phyloP scores from a whole-genome alignment of 2,113 vertebrate species.

The Aphelocoma coerulescens region DNA sequence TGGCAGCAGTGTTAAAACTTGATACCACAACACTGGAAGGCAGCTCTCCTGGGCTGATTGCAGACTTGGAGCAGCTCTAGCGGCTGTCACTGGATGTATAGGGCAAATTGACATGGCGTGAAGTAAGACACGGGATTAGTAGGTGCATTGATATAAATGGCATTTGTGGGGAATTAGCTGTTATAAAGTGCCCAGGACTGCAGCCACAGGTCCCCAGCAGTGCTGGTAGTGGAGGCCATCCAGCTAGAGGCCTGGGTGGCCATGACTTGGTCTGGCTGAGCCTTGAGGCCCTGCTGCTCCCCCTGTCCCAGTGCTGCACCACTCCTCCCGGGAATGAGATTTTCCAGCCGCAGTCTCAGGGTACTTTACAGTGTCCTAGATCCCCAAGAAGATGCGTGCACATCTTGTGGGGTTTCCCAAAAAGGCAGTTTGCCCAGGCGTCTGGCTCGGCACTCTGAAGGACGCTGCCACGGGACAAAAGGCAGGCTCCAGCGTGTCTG shows the following conservation, averaged over 20 bases:
- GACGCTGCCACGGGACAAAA: not conserved
- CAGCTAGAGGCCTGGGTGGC: not conserved
- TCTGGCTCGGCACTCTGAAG: not conserved
- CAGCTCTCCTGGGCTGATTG: not conserved
- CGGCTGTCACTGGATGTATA: not conserved
- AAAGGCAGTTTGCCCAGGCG: not conserved
- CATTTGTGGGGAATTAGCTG: not conserved
- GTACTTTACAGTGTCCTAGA: not conserved
- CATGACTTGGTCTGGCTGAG: not conserved
- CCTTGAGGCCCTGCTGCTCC: not conserved
- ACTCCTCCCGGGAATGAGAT: not conserved
- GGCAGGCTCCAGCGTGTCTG: not conserved
- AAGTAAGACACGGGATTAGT: not conserved
- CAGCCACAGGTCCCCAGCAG: not conserved
- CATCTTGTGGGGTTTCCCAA: not conserved
- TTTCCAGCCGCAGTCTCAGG: too few species aligned
- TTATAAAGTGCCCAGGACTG: rapidly evolving
- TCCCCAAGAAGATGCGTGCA: rapidly evolving
- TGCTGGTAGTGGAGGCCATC: rapidly evolving
- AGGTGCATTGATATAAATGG: not conserved
- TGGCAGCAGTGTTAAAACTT: not conserved
- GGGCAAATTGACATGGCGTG: not conserved
- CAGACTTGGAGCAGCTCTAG: not conserved
- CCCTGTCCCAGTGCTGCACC: not conserved
- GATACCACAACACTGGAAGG: not conserved